Evolutionary conservation across 2,888 invertebrate species (phyloP).

Genomic region (Melanotus villosus): DNA sequence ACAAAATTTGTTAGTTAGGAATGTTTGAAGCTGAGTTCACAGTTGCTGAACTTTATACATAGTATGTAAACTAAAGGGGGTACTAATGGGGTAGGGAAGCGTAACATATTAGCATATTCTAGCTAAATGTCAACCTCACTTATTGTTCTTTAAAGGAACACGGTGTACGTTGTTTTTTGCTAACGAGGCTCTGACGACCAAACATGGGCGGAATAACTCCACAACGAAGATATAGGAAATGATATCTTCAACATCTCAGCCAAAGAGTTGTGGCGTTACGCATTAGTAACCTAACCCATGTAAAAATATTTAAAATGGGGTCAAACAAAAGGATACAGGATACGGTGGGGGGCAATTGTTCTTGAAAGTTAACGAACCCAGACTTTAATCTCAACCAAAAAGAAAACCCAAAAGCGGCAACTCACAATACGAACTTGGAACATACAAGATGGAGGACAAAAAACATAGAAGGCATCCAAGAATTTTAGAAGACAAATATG

Average conservation of each 20-base stretch:
- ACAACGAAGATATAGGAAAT: conserved; percentile 5
- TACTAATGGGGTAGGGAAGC: no score
- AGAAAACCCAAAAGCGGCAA: not conserved
- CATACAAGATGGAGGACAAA: conserved; percentile 6
- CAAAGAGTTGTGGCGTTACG: not conserved
- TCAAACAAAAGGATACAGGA: not conserved
- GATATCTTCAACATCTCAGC: not conserved
- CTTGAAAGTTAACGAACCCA: not conserved
- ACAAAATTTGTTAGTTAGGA: no score
- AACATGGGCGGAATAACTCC: not conserved
- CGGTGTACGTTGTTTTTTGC: no score
- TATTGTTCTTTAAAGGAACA: no score
- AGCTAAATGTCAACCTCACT: no score
- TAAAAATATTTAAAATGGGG: not conserved
- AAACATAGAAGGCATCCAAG: not conserved
- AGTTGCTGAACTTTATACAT: no score
- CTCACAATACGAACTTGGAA: not conserved
- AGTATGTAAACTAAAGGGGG: no score
- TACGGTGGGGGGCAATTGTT: not conserved
- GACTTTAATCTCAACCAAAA: not conserved
- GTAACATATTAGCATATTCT: no score
- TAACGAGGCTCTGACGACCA: no score
- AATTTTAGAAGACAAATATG: not conserved
- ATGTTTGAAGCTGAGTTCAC: no score
- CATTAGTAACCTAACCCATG: not conserved